Percentiles rank a stretch among this genome's conserved stretches.
Conservation (phyloP, 92 coral and sea anemone species). For the Heteractis magnifica region DNA sequence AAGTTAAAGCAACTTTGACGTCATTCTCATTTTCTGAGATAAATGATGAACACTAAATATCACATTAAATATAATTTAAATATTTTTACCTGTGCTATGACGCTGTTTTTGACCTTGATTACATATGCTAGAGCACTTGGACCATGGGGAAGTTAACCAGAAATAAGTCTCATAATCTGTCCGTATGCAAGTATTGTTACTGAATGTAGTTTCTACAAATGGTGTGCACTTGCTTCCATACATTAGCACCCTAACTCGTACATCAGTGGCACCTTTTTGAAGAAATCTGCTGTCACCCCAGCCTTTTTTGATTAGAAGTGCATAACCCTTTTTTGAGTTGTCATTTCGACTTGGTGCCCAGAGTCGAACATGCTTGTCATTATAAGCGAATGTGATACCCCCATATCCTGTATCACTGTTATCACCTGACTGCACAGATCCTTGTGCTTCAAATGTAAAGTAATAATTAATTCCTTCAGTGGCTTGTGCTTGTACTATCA, state of each 20-base stretch:
- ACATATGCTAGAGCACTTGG: conserved; percentile 90
- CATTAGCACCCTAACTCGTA: conserved; percentile 58
- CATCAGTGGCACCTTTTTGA: conserved; percentile 42
- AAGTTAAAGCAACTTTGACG: not conserved
- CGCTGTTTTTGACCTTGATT: conserved; percentile 57
- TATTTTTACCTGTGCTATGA: conserved; percentile 27
- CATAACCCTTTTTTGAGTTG: conserved; percentile 72
- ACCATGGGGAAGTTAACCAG: conserved; percentile 68
- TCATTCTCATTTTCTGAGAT: not conserved
- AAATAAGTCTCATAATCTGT: conserved; percentile 61
- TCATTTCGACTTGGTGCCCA: conserved; percentile 85
- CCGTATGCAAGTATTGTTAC: conserved; percentile 56
- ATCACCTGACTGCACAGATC: conserved; percentile 81
- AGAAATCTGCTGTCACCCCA: conserved; percentile 74
- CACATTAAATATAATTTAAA: not conserved
- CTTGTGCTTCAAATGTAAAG: conserved; percentile 84
- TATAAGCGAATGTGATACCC: conserved; percentile 84
- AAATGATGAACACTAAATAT: not conserved
- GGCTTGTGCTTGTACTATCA: conserved; percentile 67
- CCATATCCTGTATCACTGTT: conserved; percentile 75
- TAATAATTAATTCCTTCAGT: conserved; percentile 53
- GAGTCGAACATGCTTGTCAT: conserved; percentile 72
- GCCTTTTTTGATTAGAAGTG: conserved; percentile 72
- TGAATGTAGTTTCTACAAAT: conserved; percentile 40
- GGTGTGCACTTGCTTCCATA: conserved; percentile 65